Base-by-base conservation (phyloP, 1,140 invertebrate species). In the Drosophila subpulchrella region DNA sequence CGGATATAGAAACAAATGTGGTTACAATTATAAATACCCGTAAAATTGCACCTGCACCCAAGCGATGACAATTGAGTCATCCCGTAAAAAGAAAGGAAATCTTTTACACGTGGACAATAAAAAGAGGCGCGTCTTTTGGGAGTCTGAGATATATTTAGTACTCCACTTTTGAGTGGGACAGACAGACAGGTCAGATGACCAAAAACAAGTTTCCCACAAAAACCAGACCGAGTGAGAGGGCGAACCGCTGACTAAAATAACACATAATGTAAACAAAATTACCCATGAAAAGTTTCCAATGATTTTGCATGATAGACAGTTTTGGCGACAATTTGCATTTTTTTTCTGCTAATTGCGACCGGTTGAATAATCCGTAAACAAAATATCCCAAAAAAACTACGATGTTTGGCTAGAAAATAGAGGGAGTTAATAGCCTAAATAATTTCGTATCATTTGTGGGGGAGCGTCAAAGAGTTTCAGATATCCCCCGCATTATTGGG, bases 271-370 rank as follows among this genome's bases (percentile, higher is more conserved):
- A 71, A 71, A 50, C 68, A 71, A 32, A 71, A 71, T 41, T 71
- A 58, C 7, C 67, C 30, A 71, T 41, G 51, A 70, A 71, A 70
- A 71, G 46, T 70, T 71, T 71, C 67, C 66, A 56, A 17, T 55
- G 65, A 47, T 32, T 70, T 41, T 46, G 48, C 62, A 70, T 70
- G 62, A 70, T 70, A 39, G 68, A 55, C 66, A 70, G 11, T 46
- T 70, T 68, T 11, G 72, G 46, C 10, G 73, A 67, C 72, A 75
- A 75, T 75, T 75, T 75, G 73, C 73, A 75, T 71, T 57, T 67
- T 10, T 34, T 71, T 34, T 17, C 48, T 17, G 20, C 42, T 71
- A 71, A 71, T 70, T 71, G 51, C 51, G 11, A n/a, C 30, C 48
- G 38, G 24, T 32, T 67, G 48, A 67, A 46, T 27, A 42, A 65